These are phyloP conservation scores for Polydrusus tereticollis DNA, from an alignment of 2,888 invertebrate genomes.

Conservation along the genomic window DNA sequence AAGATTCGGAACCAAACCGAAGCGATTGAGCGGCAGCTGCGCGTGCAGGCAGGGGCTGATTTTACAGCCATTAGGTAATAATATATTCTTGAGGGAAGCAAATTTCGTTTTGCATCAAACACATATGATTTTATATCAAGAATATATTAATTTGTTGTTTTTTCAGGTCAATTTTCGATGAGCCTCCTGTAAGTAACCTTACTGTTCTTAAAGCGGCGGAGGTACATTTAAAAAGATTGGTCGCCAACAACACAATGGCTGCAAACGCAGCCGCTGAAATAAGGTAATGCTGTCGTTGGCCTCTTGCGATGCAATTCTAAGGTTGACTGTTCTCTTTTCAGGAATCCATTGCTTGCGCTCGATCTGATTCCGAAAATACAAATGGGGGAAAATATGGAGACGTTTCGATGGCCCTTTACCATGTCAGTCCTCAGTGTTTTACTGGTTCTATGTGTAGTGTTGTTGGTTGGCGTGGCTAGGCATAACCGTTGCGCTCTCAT, in stretches of 20 bases:
- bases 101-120: not conserved
- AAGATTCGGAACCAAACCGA: conserved; percentile 87
- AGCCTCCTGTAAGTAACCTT: conserved; percentile 84
- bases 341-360: conserved; percentile 72
- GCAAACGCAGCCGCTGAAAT: conserved; percentile 84
- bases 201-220: conserved; percentile 81
- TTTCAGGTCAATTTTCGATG: conserved; percentile 79
- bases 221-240: conserved; percentile 77
- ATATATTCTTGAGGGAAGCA: not conserved
- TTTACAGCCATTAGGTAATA: conserved; percentile 72
- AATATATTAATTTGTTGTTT: too few species aligned
- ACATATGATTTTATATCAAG: not conserved
- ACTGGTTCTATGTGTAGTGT: conserved; percentile 88
- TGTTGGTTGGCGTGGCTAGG: conserved; percentile 89
- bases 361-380: conserved; percentile 74
- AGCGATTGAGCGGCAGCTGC: conserved; percentile 80
- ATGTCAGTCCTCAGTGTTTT: conserved; percentile 89
- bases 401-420: conserved; percentile 86
- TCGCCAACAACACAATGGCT: conserved; percentile 82
- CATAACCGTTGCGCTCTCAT: conserved; percentile 92
- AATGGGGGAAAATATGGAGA: conserved; percentile 79
- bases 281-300: conserved; percentile 60
- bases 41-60: conserved; percentile 71
- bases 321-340: conserved; percentile 10
- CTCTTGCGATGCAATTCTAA: not conserved